Percentiles rank a stretch among this genome's conserved stretches.
These are phyloP conservation scores for Hyperoplus lanceolatus DNA, from an alignment of 2,797 vertebrate species.

Conservation along the genomic window DNA sequence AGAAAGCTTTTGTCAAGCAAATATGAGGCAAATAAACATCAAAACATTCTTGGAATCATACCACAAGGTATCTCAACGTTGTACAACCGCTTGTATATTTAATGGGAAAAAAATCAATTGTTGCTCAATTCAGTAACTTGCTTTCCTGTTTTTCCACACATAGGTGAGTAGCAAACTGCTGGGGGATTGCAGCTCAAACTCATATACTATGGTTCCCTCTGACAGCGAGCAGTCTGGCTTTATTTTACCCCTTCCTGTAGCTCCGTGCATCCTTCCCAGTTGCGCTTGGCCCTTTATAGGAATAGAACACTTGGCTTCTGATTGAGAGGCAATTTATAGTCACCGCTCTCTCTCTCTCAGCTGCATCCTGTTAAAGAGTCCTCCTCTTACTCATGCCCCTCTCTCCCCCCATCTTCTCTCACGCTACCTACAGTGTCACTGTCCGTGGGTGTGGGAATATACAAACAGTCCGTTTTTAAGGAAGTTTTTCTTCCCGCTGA, in stretches of 20 bases:
- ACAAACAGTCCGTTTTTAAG: slow-evolving; percentile 39
- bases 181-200: slow-evolving; percentile 30
- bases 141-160: slow-evolving; percentile 49
- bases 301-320: slow-evolving; percentile 61
- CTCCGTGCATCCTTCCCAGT: slow-evolving; percentile 63
- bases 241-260: slow-evolving; percentile 49
- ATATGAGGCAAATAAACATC: slow-evolving; percentile 12
- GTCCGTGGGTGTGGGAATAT: slow-evolving; percentile 64
- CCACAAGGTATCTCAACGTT: slow-evolving; percentile 29
- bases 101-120: slow-evolving; percentile 43
- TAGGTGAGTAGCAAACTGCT: slow-evolving; percentile 31
- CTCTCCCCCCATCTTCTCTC: slow-evolving; percentile 37
- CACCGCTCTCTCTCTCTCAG: slow-evolving; percentile 44
- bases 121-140: slow-evolving; percentile 28
- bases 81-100: slow-evolving; percentile 23
- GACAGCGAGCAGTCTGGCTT: slow-evolving; percentile 55
- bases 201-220: slow-evolving; percentile 55
- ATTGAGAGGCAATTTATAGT: slow-evolving; percentile 67
- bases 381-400: slow-evolving; percentile 35
- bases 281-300: slow-evolving; percentile 69
- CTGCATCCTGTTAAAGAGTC: slow-evolving; percentile 69
- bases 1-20: not conserved
- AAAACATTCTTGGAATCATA: slow-evolving; percentile 25
- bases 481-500: slow-evolving; percentile 38
- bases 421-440: slow-evolving; percentile 39